These are phyloP conservation scores for Ormyrus labotus DNA, from an alignment of 2,888 invertebrate genomes.

Conservation along the genomic window DNA sequence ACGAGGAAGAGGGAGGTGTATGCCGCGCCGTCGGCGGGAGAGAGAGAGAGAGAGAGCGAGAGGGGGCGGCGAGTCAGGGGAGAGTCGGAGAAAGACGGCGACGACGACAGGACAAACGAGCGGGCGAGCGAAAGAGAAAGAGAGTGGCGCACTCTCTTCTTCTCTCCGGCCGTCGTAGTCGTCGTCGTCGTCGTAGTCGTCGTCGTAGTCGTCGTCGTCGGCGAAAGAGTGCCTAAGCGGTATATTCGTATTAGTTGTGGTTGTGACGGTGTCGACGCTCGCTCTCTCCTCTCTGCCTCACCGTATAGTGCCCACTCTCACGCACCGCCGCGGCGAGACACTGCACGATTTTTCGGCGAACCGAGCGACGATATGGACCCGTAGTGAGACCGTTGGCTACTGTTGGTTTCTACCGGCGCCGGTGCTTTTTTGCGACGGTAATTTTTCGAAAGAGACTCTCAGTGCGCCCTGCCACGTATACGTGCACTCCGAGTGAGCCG, in stretches of 20 bases:
- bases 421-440: too few species aligned
- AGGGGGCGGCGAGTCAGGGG: conserved; percentile 39
- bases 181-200: conserved; percentile 35
- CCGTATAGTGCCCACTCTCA: conserved; percentile 10
- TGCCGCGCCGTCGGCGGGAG: conserved; percentile 10
- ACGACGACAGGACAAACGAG: conserved; percentile 42
- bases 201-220: conserved; percentile 40
- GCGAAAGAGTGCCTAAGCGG: conserved; percentile 40
- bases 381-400: too few species aligned
- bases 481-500: neutral
- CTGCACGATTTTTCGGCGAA: neutral
- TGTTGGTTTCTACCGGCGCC: too few species aligned
- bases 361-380: neutral
- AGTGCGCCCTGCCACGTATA: conserved; percentile 5
- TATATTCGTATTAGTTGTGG: conserved; percentile 49
- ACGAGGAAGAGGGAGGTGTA: conserved; percentile 17
- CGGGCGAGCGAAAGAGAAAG: conserved; percentile 31
- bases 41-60: conserved; percentile 2
- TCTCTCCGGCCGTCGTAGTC: neutral
- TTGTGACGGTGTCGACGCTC: conserved; percentile 53
- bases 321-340: neutral
- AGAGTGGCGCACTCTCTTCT: neutral
- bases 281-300: neutral
- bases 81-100: conserved; percentile 48
- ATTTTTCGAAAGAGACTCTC: neutral